A percentile compares a stretch with the other conserved stretches of the same genome.
Evolutionary conservation across 2,113 vertebrate species (phyloP).

Genomic region (Bothrops jararaca): DNA sequence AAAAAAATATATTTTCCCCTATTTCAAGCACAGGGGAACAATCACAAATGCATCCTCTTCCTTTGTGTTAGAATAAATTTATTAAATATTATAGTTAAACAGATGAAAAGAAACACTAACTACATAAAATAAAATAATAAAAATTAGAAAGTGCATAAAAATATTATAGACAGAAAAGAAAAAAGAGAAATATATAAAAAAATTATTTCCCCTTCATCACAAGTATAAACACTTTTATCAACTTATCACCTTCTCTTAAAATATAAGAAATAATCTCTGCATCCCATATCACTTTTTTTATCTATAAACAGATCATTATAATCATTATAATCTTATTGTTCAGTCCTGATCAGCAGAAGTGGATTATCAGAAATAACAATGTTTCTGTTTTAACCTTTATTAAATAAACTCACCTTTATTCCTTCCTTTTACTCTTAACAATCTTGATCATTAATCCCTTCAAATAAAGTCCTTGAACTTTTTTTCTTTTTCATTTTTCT

Average conservation of each 20-base stretch:
- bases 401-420: background rate
- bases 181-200: background rate
- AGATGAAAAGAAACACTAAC: background rate
- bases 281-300: background rate
- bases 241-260: background rate
- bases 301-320: background rate
- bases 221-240: background rate
- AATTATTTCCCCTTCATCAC: background rate
- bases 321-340: background rate
- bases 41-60: background rate
- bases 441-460: background rate
- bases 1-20: no score
- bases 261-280: background rate
- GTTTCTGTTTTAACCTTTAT: background rate
- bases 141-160: background rate
- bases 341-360: background rate
- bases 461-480: background rate
- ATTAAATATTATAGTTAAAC: background rate
- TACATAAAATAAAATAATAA: background rate
- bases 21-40: background rate
- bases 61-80: background rate
- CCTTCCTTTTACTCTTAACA: background rate
- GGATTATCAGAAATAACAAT: background rate
- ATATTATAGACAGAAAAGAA: background rate
- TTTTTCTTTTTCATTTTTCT: background rate